Evolutionary conservation across 1,140 invertebrate species (phyloP), one percentile per base, ranked within the genome.

Genomic region (Dysdera silvatica): DNA sequence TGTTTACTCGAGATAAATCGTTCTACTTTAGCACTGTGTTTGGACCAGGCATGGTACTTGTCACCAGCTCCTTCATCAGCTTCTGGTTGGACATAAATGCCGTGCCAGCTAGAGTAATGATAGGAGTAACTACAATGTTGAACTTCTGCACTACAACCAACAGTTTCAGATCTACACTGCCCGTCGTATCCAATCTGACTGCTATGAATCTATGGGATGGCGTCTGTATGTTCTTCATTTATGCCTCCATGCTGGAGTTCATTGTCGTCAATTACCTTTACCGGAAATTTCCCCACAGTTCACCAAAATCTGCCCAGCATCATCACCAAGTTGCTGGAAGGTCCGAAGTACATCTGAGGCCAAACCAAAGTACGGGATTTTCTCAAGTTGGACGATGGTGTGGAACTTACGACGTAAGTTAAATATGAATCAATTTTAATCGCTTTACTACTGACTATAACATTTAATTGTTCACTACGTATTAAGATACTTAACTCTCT

Each of bases 41-140:
- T 80, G 92, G 93, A 78, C 91, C 91, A 68, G 90, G 91, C 69
- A 92, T 94, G 76, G 92, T 94, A 80, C 82, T 95, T 77, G 91
- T 95, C 70, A 94, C 91, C 69, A 91, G 88, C 77, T 93, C 89
- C 69, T 94, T 94, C 82, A 91, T 91, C 77, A 90, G 88, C 69
- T 91, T 91, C 82, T 95, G 90, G 90, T 82, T 95, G 73, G 91
- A 95, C 80, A 93, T 91, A 89, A 95, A 95, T 79, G 91, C 91
- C 65, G 91, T 94, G 69, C 91, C 91, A 74, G 90, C 90, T 72
- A 84, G 89, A 77, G 89, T 93, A 33, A 76, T 77, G 73, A 75
- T 77, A 29, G 74, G 89, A 76, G 91, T 95, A 73, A 94, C 91
- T 69, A 95, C 91, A 76, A 95, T 95, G 91, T 85, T 95, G 84